Evolutionary conservation across 2,888 invertebrate species (phyloP).

Genomic region (Epinotia ramella): DNA sequence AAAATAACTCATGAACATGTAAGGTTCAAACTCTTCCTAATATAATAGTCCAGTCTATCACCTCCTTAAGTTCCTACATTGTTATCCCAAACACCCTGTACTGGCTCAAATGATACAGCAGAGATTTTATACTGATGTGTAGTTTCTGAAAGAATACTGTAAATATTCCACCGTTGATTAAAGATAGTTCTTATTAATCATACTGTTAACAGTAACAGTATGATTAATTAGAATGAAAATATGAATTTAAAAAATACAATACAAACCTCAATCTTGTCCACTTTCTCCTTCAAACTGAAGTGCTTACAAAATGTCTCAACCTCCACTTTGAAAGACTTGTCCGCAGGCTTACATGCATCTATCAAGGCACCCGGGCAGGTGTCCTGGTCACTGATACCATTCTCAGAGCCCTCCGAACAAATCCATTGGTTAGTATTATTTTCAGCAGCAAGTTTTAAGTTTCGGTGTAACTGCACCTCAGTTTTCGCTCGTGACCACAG

Average conservation of each 20-base stretch:
- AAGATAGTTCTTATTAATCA: too few species aligned
- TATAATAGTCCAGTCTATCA: too few species aligned
- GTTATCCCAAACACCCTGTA: too few species aligned
- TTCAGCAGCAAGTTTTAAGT: constrained; percentile 82
- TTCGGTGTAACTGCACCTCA: constrained; percentile 86
- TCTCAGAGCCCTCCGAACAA: constrained; percentile 47
- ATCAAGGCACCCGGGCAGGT: constrained; percentile 83
- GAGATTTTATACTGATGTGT: too few species aligned
- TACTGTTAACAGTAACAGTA: too few species aligned
- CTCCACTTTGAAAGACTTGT: constrained; percentile 91
- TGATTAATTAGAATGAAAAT: too few species aligned
- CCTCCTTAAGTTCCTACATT: too few species aligned
- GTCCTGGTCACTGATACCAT: constrained; percentile 54
- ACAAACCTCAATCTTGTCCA: constrained; percentile 93
- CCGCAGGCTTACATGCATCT: constrained; percentile 78
- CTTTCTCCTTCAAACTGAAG: constrained; percentile 91
- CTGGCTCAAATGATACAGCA: too few species aligned
- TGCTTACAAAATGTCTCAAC: constrained; percentile 97
- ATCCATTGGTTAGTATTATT: constrained; percentile 66
- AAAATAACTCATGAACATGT: too few species aligned
- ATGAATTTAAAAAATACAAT: not conserved
- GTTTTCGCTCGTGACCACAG: constrained; percentile 90
- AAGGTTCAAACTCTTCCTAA: too few species aligned
- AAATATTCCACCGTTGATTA: not conserved
- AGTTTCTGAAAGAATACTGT: not conserved